Evolutionary conservation across 2,888 invertebrate species (phyloP).

Genomic region (Lycaena phlaeas): DNA sequence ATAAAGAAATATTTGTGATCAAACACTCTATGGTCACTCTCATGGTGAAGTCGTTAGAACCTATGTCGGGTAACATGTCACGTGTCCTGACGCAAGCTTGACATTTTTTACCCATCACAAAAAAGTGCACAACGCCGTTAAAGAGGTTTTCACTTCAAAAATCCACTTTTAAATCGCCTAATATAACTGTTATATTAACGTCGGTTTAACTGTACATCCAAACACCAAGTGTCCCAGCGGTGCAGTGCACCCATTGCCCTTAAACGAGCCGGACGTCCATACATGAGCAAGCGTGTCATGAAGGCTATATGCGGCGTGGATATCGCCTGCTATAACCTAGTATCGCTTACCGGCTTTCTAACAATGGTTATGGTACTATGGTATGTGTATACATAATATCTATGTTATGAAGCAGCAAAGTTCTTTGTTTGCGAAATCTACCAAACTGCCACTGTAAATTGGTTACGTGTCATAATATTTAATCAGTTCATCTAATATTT

Average conservation of each 20-base stretch:
- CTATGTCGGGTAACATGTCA: not conserved
- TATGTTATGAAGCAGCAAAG: too few species aligned
- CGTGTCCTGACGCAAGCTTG: too few species aligned
- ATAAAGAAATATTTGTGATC: too few species aligned
- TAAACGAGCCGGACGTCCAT: slow-evolving; percentile 57
- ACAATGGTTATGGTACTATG: too few species aligned
- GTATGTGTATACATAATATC: too few species aligned
- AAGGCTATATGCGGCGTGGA: slow-evolving; percentile 32
- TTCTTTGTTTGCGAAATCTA: too few species aligned
- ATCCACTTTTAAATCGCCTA: not conserved
- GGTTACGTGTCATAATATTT: too few species aligned
- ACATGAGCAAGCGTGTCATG: slow-evolving; percentile 55
- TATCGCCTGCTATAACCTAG: slow-evolving; percentile 1
- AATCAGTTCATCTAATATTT: too few species aligned
- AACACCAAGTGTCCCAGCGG: slow-evolving; percentile 14
- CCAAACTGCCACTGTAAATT: too few species aligned
- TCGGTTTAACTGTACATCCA: not conserved
- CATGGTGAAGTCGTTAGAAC: too few species aligned
- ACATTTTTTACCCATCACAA: not conserved
- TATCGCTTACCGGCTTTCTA: slow-evolving; percentile 3
- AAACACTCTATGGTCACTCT: not conserved
- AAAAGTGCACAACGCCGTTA: too few species aligned
- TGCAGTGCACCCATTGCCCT: slow-evolving; percentile 41
- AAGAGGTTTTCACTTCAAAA: too few species aligned
- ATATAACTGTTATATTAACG: not conserved